A percentile compares a stretch with the other conserved stretches of the same genome.
Conservation (phyloP, 1,140 invertebrate genomes). For the Bathynomus jamesi region DNA sequence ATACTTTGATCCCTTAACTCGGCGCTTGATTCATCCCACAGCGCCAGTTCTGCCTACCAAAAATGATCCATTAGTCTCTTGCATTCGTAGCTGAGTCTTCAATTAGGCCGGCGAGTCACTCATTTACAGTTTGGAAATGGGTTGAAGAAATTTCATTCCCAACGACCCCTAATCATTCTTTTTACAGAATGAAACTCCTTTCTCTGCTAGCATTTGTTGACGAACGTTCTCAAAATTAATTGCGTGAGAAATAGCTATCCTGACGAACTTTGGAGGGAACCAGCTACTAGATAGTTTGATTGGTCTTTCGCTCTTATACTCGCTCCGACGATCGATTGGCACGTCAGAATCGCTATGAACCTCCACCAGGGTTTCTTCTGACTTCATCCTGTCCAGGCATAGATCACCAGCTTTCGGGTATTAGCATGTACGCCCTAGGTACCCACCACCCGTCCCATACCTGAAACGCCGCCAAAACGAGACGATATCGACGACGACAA, state of each 20-base stretch:
- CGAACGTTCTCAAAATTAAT: too few relatives aligned
- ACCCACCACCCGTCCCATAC: conserved; percentile 49
- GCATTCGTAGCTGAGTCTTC: conserved; percentile 49
- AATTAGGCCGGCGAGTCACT: conserved; percentile 63
- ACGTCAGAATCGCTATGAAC: conserved; percentile 66
- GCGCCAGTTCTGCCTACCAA: conserved; percentile 87
- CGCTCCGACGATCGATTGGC: conserved; percentile 72
- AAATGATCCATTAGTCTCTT: conserved; percentile 75
- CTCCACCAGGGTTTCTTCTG: too few relatives aligned
- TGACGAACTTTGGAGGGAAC: conserved; percentile 82
- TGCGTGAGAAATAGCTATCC: conserved; percentile 53
- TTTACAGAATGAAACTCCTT: conserved; percentile 48
- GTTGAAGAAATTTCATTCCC: conserved; percentile 66
- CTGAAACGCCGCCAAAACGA: conserved; percentile 40
- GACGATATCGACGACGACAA: conserved; percentile 7
- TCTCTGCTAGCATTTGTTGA: too few relatives aligned
- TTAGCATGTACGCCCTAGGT: conserved; percentile 64
- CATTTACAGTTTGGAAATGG: conserved; percentile 87
- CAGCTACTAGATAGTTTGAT: conserved; percentile 67
- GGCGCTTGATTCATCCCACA: conserved; percentile 74
- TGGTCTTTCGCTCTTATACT: conserved; percentile 63
- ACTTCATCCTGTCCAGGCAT: conserved; percentile 76
- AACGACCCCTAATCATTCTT: conserved; percentile 74
- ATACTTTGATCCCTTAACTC: conserved; percentile 61
- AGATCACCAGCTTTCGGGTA: conserved; percentile 88